Conservation (phyloP, 2,113 vertebrate genomes). For the Noctilio leporinus region DNA sequence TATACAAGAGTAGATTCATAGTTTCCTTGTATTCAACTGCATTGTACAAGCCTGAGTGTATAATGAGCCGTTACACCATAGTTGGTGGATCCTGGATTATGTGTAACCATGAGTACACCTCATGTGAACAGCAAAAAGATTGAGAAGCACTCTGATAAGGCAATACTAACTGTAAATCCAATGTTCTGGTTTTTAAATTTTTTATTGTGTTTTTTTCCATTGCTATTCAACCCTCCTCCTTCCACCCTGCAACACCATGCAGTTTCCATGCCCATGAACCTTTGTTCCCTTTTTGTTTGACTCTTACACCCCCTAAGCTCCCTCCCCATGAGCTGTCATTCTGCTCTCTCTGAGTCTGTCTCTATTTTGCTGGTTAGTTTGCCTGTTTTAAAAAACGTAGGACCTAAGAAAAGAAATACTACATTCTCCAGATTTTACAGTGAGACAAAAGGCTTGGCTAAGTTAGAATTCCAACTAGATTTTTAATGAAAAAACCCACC, state of each 20-base stretch:
- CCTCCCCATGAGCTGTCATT: too few relatives aligned
- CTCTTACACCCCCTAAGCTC: too few relatives aligned
- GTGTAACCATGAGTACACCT: not conserved
- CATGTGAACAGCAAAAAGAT: not conserved
- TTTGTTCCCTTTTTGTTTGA: too few relatives aligned
- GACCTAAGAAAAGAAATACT: not conserved
- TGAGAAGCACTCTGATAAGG: not conserved
- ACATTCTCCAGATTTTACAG: not conserved
- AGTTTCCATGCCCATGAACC: too few relatives aligned
- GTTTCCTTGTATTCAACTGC: not conserved
- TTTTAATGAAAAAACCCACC: slow-evolving; percentile 17
- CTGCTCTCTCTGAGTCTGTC: too few relatives aligned
- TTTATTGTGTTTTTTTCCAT: too few relatives aligned
- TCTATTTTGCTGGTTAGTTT: too few relatives aligned
- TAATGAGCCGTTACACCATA: not conserved
- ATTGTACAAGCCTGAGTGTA: not conserved
- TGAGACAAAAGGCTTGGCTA: not conserved
- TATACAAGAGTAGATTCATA: not conserved
- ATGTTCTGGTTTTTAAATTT: not conserved
- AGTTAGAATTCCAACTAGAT: not conserved
- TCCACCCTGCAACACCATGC: too few relatives aligned
- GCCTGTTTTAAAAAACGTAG: not conserved
- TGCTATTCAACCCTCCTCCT: too few relatives aligned
- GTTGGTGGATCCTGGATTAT: not conserved
- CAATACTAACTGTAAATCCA: not conserved